Evolutionary conservation across 2,113 vertebrate genomes (phyloP), one percentile per base, ranked within the genome.

Genomic region (Rhabdomys dilectus): DNA sequence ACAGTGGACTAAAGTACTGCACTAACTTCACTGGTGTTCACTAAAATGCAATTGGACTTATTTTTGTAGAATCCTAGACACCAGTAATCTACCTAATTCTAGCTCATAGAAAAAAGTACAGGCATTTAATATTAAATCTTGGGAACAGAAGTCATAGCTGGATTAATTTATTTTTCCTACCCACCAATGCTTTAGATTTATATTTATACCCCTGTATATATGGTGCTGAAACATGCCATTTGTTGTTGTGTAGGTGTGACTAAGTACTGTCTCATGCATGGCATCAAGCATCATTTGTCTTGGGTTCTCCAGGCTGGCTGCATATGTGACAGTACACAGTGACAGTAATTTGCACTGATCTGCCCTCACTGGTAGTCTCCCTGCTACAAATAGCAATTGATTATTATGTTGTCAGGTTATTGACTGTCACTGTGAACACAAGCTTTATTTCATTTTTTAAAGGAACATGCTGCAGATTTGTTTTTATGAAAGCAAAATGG

Each of bases 321-420:
- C 98, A 97, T 97, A 99, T 98, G 97, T 97, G 98, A 97, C 98
- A 97, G 98, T 99, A 97, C 98, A 98, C 98, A 45, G 99, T 99
- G 99, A 99, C 99, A 99, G 99, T 99, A 99, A 99, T 99, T 99
- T 99, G 99, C 99, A 98, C 99, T 99, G 99, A 99, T 99, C 99
- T 99, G 99, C 98, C 99, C 98, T 99, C 98, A 99, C 99, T 99
- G 99, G 99, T 99, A 97, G 98, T 98, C 99, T 98, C 96, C 98
- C 99, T 99, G 99, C 99, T 99, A 99, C 99, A 99, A 99, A 99
- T 99, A 99, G 99, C 99, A 99, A 99, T 99, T 99, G 99, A 99
- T 99, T 99, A 99, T 99, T 99, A 99, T 99, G 99, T 99, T 98
- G 99, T 98, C 98, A 99, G 87, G 98, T 98, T 99, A 99, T 99